Percentiles rank a stretch among this genome's conserved stretches.
Evolutionary conservation across 2,113 vertebrate species (phyloP).

Genomic region (Tragelaphus strepsiceros): DNA sequence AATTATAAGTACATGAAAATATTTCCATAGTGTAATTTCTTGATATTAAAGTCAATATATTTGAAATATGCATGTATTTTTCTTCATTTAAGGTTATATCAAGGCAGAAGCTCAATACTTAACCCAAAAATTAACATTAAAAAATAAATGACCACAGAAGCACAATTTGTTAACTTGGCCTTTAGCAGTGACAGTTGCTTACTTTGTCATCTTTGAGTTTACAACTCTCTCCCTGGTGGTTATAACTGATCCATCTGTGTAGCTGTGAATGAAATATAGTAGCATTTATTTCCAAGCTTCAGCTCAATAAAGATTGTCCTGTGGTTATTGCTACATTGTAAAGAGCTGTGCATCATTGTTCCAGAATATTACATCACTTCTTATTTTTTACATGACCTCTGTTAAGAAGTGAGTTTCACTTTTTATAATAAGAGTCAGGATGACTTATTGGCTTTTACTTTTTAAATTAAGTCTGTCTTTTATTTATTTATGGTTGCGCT

Average conservation of each 20-base stretch:
- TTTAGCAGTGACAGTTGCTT: neutral
- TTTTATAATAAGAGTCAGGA: neutral
- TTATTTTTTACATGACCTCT: neutral
- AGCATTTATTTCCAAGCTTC: neutral
- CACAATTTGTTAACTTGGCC: neutral
- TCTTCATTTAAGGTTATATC: neutral
- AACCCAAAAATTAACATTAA: neutral
- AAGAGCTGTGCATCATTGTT: neutral
- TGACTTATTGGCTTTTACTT: neutral
- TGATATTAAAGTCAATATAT: neutral
- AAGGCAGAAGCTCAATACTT: neutral
- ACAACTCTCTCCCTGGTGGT: neutral
- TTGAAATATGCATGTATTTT: neutral
- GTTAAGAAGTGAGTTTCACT: neutral
- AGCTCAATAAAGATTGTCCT: neutral
- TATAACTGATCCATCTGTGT: neutral
- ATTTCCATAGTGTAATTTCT: neutral
- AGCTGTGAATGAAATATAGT: neutral
- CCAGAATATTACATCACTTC: neutral
- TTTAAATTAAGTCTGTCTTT: neutral
- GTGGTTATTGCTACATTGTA: conserved; percentile 7
- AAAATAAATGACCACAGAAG: neutral
- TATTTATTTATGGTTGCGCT: neutral
- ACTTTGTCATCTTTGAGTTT: neutral
- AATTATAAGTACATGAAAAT: neutral